A percentile compares a stretch with the other conserved stretches of the same genome.
phyloP scores from a whole-genome alignment of 2,888 invertebrate genomes.

The Theodoxus fluviatilis region DNA sequence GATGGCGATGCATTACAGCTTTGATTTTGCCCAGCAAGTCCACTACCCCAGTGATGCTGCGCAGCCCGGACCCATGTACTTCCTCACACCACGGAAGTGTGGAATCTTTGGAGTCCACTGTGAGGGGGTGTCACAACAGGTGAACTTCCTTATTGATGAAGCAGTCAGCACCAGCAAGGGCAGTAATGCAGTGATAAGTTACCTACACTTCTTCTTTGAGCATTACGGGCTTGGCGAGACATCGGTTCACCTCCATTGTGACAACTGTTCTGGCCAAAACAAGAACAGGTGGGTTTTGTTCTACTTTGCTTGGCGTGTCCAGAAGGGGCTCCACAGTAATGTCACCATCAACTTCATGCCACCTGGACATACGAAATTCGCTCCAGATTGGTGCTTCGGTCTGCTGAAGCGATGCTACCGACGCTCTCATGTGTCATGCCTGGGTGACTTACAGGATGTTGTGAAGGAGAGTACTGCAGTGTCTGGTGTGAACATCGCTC shows the following conservation, averaged over 20 bases:
- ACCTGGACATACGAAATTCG: conserved; percentile 33
- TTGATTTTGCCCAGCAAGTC: conserved; percentile 42
- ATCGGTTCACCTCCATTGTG: conserved; percentile 15
- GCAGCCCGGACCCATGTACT: conserved; percentile 44
- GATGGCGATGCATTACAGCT: conserved; percentile 29
- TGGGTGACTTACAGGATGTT: conserved; percentile 23
- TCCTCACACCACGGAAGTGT: conserved; percentile 40
- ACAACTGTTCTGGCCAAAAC: conserved; percentile 30
- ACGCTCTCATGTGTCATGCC: conserved; percentile 17
- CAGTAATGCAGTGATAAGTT: conserved; percentile 26
- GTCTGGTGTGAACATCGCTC: conserved; percentile 27
- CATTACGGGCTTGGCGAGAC: conserved; percentile 27
- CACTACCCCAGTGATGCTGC: conserved; percentile 37
- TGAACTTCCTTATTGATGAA: conserved; percentile 40
- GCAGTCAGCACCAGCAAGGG: conserved; percentile 30
- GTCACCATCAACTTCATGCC: conserved; percentile 28
- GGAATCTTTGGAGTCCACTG: conserved; percentile 38
- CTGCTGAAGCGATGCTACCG: conserved; percentile 29
- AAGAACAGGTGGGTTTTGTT: conserved; percentile 28
- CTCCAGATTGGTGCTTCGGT: conserved; percentile 36
- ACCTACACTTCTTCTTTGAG: conserved; percentile 27
- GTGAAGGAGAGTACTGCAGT: conserved; percentile 22
- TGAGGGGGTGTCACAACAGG: conserved; percentile 30
- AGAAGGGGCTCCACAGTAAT: conserved; percentile 10
- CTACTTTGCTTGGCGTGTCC: conserved; percentile 29